A percentile compares a stretch with the other conserved stretches of the same genome.
phyloP scores from a whole-genome alignment of 2,113 vertebrate genomes.

The Aegypius monachus region DNA sequence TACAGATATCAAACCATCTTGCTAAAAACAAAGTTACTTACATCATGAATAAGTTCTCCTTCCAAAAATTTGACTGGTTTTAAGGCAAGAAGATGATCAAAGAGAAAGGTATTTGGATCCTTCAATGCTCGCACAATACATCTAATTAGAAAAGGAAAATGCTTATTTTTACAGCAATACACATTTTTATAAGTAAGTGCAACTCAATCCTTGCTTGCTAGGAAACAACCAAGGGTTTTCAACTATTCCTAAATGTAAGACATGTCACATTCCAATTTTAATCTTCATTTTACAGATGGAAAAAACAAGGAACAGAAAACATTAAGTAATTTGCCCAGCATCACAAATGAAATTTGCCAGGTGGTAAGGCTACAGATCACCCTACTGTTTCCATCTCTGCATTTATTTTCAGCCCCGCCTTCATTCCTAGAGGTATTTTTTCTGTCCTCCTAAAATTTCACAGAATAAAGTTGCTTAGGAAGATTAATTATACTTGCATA shows the following conservation, averaged over 20 bases:
- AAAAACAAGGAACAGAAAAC: background rate
- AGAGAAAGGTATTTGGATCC: constrained; percentile 93
- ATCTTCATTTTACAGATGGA: background rate
- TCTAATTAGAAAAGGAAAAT: constrained; percentile 67
- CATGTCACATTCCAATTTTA: background rate
- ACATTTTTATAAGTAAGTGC: background rate
- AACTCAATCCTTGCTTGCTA: background rate
- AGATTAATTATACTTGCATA: background rate
- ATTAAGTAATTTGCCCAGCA: background rate
- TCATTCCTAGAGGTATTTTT: background rate
- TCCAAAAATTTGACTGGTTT: constrained; percentile 98
- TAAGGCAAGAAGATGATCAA: constrained; percentile 95
- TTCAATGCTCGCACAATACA: constrained; percentile 95
- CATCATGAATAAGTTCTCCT: constrained; percentile 97
- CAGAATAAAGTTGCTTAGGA: background rate
- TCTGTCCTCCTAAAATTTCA: background rate
- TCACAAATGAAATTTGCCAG: background rate
- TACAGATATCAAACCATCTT: background rate
- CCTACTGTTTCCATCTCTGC: background rate
- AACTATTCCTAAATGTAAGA: background rate
- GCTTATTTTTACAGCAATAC: background rate
- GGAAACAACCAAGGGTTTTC: background rate
- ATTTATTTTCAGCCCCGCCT: background rate
- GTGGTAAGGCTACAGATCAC: background rate
- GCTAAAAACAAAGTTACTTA: constrained; percentile 74